Evolutionary conservation across 2,797 vertebrate species (phyloP), one percentile per base, ranked within the genome.

Genomic region (Epinephelus malabaricus): DNA sequence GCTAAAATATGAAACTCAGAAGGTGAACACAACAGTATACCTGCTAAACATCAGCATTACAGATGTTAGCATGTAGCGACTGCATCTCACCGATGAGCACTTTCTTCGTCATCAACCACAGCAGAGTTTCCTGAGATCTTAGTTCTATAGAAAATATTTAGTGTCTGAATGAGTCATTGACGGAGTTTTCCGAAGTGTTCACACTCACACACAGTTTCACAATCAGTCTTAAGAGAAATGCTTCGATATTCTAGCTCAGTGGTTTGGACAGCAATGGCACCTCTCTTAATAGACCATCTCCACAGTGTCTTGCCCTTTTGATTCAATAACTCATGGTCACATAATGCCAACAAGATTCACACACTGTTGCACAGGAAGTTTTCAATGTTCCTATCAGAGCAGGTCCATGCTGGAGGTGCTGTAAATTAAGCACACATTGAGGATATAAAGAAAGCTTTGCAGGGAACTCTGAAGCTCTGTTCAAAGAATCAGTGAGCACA

Each of bases 241-340:
- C 49, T 7, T n/a, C 46, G 21, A 12, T 63, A 25, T 66, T 75
- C 19, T 11, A 62, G 69, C 55, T 86, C 80, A 76, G 62, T 78
- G 74, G 50, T 78, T 76, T 56, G n/a, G 17, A 69, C 40, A 47
- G 25, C 9, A 3, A 6, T 30, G 21, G 23, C 6, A 21, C 13
- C 21, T 38, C 49, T 69, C 3, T 45, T 56, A 8, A 30, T 25
- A 59, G 46, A 45, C 10, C 1, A 0, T 59, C 61, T 76, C 75
- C 0, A 74, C 4, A 54, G 67, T 34, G 50, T 58, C 23, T 27
- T 79, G n/a, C 11, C 2, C 11, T 80, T 15, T 45, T 59, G 13
- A 62, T 19, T 56, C 21, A 12, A 7, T 67, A 59, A 61, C 14
- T 62, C 76, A 56, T 8, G 18, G n/a, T 73, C 15, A 61, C 25